Percentiles rank a stretch among this genome's conserved stretches.
These are phyloP conservation scores for Drosophila cognata DNA, from an alignment of 2,888 invertebrate genomes.

Conservation along the genomic window DNA sequence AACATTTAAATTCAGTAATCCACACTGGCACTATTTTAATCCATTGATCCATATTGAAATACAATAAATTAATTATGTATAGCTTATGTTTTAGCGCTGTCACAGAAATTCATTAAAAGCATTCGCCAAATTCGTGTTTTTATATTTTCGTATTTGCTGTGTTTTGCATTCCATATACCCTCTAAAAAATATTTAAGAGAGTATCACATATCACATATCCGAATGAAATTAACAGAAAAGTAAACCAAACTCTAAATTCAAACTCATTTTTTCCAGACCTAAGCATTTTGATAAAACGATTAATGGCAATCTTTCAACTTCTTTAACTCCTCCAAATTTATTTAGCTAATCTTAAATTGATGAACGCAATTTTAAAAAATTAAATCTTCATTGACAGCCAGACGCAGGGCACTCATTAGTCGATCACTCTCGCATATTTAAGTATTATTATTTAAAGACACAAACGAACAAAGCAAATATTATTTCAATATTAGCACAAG, in stretches of 20 bases:
- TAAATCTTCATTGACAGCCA: neutral
- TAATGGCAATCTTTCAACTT: neutral
- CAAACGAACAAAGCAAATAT: slow-evolving; percentile 8
- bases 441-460: slow-evolving; percentile 19
- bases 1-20: slow-evolving; percentile 6
- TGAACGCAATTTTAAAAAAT: neutral
- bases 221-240: neutral
- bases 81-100: neutral
- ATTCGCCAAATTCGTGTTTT: neutral
- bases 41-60: slow-evolving; percentile 16
- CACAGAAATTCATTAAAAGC: neutral
- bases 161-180: neutral
- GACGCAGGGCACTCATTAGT: slow-evolving; percentile 4
- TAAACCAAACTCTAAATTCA: neutral
- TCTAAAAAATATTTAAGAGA: neutral
- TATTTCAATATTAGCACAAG: slow-evolving; percentile 19
- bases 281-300: neutral
- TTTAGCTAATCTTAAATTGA: neutral
- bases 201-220: neutral
- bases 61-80: slow-evolving; percentile 9
- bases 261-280: neutral
- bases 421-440: neutral
- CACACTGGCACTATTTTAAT: neutral
- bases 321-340: neutral
- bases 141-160: neutral